phyloP scores from a whole-genome alignment of 2,888 invertebrate genomes.

The Serripes groenlandicus region DNA sequence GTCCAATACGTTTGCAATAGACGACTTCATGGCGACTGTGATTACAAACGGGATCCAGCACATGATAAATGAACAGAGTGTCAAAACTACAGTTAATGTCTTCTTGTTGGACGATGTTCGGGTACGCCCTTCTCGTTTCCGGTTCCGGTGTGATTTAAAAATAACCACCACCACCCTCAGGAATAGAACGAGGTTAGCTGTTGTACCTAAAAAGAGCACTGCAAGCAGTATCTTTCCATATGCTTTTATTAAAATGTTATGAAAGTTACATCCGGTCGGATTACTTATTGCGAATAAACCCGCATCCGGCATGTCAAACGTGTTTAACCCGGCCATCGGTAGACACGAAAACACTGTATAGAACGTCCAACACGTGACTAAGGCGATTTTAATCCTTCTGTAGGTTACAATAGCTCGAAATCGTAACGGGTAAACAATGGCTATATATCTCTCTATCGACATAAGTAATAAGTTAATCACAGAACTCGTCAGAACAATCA shows the following conservation, averaged over 20 bases:
- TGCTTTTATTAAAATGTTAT: not conserved
- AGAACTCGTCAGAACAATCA: not conserved
- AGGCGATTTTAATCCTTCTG: constrained; percentile 4
- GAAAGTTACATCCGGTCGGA: constrained; percentile 13
- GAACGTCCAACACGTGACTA: not conserved
- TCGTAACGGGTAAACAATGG: constrained; percentile 5
- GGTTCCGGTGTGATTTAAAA: not conserved
- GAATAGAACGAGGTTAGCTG: constrained; percentile 6
- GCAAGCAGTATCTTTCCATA: not conserved
- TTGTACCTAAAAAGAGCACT: not conserved
- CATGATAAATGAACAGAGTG: constrained; percentile 5
- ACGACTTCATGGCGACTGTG: not conserved
- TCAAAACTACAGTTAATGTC: constrained; percentile 5
- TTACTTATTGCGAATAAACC: not conserved
- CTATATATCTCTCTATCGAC: constrained; percentile 13
- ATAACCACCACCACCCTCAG: not conserved
- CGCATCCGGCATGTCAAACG: constrained; percentile 13
- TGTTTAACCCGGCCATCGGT: not conserved
- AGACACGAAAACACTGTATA: not conserved
- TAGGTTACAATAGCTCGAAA: not conserved
- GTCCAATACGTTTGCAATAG: not conserved
- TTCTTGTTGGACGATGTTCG: not conserved
- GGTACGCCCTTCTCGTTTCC: not conserved
- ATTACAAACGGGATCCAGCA: constrained; percentile 7
- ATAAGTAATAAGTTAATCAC: constrained; percentile 6